These are phyloP conservation scores for Scalopus aquaticus DNA, from an alignment of 2,113 vertebrate genomes.

Conservation along the genomic window DNA sequence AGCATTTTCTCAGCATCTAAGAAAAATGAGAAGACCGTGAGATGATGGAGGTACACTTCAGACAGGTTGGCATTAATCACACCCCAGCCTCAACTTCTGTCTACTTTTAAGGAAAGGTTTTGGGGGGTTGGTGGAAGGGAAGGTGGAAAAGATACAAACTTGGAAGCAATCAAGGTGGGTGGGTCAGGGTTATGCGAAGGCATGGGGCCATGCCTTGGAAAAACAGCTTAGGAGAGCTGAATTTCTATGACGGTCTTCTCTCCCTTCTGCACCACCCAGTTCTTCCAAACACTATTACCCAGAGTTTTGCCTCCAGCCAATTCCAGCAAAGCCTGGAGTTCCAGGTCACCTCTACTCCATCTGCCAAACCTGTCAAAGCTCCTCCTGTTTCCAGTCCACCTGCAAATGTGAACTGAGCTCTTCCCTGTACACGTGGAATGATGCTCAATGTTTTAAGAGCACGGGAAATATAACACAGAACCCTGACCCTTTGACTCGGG, in stretches of 20 bases:
- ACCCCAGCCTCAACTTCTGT: slow-evolving; percentile 52
- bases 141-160: not conserved
- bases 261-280: not conserved
- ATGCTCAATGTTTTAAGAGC: not conserved
- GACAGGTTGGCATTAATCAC: slow-evolving; percentile 70
- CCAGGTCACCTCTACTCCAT: not conserved
- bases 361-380: not conserved
- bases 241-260: not conserved
- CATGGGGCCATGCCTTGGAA: not conserved
- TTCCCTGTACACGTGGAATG: not conserved
- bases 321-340: not conserved
- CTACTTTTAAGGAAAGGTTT: slow-evolving; percentile 35
- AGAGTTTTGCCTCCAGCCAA: not conserved
- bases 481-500: not conserved
- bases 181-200: not conserved
- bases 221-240: not conserved
- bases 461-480: not conserved
- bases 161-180: not conserved
- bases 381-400: not conserved
- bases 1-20: slow-evolving; percentile 79
- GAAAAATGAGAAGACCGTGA: slow-evolving; percentile 70
- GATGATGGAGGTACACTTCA: slow-evolving; percentile 67
- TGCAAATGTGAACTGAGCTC: not conserved
- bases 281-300: not conserved
- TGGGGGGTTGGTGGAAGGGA: not conserved